These are phyloP conservation scores for Eupeodes latifasciatus DNA, from an alignment of 2,888 invertebrate species.

Conservation along the genomic window DNA sequence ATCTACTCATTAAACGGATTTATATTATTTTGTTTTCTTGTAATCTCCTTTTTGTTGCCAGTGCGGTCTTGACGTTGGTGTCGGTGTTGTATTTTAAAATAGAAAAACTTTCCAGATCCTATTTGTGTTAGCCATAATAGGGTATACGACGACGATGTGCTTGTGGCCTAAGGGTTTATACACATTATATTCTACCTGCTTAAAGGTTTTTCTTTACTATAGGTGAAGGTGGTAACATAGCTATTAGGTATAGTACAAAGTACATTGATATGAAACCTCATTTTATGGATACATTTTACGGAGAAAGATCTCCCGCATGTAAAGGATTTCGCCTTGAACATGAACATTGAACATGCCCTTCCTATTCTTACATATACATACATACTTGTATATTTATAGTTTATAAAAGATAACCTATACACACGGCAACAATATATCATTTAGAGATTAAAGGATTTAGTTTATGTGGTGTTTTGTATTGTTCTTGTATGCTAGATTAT, in stretches of 20 bases:
- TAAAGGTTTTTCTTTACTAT: background rate
- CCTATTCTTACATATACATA: background rate
- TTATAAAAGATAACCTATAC: background rate
- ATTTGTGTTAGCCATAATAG: background rate
- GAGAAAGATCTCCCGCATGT: background rate
- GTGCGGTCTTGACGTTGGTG: background rate
- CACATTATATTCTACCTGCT: background rate
- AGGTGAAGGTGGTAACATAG: too few relatives aligned
- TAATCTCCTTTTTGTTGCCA: background rate
- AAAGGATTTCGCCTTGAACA: conserved; percentile 17
- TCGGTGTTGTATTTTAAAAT: conserved; percentile 1
- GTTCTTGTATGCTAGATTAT: conserved; percentile 17
- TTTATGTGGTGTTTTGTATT: conserved; percentile 47
- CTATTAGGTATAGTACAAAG: too few relatives aligned
- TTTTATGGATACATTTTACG: conserved; percentile 2
- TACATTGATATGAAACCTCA: conserved; percentile 4
- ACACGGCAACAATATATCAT: conserved; percentile 58
- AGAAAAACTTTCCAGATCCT: conserved; percentile 12
- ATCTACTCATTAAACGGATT: conserved; percentile 25
- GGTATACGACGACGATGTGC: background rate
- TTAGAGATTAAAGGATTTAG: conserved; percentile 66
- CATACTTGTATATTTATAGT: too few relatives aligned
- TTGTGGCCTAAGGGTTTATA: background rate
- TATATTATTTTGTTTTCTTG: background rate
- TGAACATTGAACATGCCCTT: background rate